Base-by-base conservation (phyloP, 2,888 invertebrate genomes). In the Drosophila anceps region DNA sequence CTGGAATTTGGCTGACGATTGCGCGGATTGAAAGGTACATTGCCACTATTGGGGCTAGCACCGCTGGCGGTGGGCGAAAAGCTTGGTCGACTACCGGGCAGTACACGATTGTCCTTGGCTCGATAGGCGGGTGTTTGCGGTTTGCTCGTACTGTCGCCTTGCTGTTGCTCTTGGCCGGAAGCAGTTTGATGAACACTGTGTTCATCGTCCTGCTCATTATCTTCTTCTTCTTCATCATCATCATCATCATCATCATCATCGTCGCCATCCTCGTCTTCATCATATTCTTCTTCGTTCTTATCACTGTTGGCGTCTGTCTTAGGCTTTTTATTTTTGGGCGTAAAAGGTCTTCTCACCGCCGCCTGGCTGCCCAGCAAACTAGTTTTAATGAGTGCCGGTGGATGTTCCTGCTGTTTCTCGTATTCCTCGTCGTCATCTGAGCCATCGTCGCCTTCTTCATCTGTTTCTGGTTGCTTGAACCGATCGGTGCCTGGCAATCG, bases 1-100 rank as follows among this genome's bases (percentile, higher is more conserved):
- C 54, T 54, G 2, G 50, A 24, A n/a, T 59, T 53, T 4, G 64
- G 43, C 18, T 63, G 75, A 2, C 79, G 78, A 31, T 64, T 71
- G 6, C 79, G 83, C 0, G 89, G 79, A 62, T 87, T 90, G 55
- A 76, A 91, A 0, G 88, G 82, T 1, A 79, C 73, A 66, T 87
- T 88, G 20, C 74, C 75, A 27, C 69, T 69, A 24, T 60, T 55
- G 2, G 27, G 48, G 0, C 50, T 57, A 15, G 62, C 20, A 0
- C 63, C 84, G 10, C 33, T 72, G 20, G 63, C 79, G 13, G 68
- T 80, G 5, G 77, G 39, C 0, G 70, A 57, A 18, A 82, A 71
- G 4, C 72, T 60, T 0, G 85, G 82, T 33, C 84, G 75, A 33
- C 64, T 72, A 10, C 81, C 88, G 1, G 86, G 82, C 15, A 78